Base-by-base conservation (phyloP, 2,113 vertebrate genomes). In the Aptenodytes forsteri region DNA sequence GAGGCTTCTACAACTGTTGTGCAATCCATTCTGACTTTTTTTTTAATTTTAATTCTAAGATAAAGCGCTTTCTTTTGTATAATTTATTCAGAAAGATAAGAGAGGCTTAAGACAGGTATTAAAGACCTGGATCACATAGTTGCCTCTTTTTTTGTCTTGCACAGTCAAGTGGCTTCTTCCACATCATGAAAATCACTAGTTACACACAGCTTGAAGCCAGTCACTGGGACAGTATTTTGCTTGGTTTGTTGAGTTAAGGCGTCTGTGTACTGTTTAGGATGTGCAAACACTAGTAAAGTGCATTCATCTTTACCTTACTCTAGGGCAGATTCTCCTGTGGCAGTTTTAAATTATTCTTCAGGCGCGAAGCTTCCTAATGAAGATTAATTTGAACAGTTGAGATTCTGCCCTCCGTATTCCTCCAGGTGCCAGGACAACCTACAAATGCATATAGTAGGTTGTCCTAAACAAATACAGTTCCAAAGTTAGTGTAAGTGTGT, bases 51-150 rank as follows among this genome's bases (percentile, higher is more conserved):
- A 15, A 5, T 49, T 87, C 5, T 27, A n/a, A 83, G 19, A 42
- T 16, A 47, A 81, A 67, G 1, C 0, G 0, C 2, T 83, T 56
- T 22, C 2, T 69, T 73, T 36, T 47, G 11, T 17, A 16, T 23
- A 21, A 15, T 46, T 64, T 55, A 11, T 87, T 56, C 6, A 65
- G 22, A 79, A 76, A 61, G 7, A 25, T 6, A 44, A 34, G 9
- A 46, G 3, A 42, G 4, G 4, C 3, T 83, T 90, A 58, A 79
- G 40, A 46, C 2, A 44, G 7, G 2, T 40, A 13, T 34, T 71
- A 54, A 62, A 58, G 16, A 50, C 38, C 17, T 38, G 11, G 12
- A 32, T 54, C 14, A 29, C 13, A 26, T 6, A 71, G 26, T 13
- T 76, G 4, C 3, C 8, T 67, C 6, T 13, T 25, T 42, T 81